Evolutionary conservation across 2,888 invertebrate genomes (phyloP), one percentile per base, ranked within the genome.

Genomic region (Pachycephus smyrnensis): DNA sequence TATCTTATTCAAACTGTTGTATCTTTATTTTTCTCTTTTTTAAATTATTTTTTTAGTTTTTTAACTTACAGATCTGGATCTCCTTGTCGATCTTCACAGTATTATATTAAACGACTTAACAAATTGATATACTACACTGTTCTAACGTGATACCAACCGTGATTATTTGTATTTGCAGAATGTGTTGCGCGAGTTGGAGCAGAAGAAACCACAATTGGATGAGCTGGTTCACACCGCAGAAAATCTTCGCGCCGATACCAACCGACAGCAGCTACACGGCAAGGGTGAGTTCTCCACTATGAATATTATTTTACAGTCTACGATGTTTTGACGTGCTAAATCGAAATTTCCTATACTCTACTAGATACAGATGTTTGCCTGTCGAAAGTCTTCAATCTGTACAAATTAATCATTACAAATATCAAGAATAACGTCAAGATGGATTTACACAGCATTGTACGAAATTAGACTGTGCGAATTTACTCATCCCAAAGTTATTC

Each of bases 141-240:
- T 30, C 12, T 75, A 4, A 11, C 15, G 4, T 37, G 11, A 4
- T 69, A 30, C 35, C 9, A 69, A 31, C 12, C 36, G 31, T 31
- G 11, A 9, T 3, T 31, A 30, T 12, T 73, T 31, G 75, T 86
- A 79, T 81, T 82, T 92, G 31, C 93, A 97, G 97, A 96, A 95
- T 90, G 96, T 97, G 83, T 93, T 96, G 81, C 95, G 96, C 33
- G 96, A 97, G 92, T 92, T 97, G 92, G 96, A 96, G 91, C 95
- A 96, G 92, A 97, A 97, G 93, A 96, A 96, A 88, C 96, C 96
- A 9, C 97, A 97, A 92, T 92, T 97, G 90, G 96, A 96, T 92
- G 96, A 97, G 92, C 93, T 97, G 87, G 95, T 96, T 82, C 95
- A 96, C 90, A 96, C 96, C 0, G 96, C 96, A 2, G 96, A 96